Percentiles rank a stretch among this genome's conserved stretches.
These are phyloP conservation scores for Thunnus maccoyii DNA, from an alignment of 2,113 vertebrate genomes.

Conservation along the genomic window DNA sequence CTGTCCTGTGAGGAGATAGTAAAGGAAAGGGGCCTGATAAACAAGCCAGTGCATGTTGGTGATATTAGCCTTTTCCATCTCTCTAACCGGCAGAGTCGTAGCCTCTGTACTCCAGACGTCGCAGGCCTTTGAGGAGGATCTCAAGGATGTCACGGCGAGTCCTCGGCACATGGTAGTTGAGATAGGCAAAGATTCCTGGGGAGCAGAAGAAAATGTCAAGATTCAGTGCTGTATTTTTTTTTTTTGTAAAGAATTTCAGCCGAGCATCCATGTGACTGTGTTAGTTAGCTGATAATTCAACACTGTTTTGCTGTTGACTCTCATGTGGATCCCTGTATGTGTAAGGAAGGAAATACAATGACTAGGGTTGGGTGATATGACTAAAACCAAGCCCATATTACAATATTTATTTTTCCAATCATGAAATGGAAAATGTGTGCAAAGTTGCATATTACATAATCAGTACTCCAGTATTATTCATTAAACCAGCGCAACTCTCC, in stretches of 20 bases:
- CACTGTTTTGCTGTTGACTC: neutral
- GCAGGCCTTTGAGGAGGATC: constrained; percentile 96
- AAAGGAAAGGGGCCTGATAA: constrained; percentile 7
- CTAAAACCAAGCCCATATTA: neutral
- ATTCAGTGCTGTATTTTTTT: neutral
- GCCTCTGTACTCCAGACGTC: constrained; percentile 96
- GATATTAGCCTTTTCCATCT: constrained; percentile 10
- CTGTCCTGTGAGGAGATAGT: neutral
- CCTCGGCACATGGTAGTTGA: constrained; percentile 97
- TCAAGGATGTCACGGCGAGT: constrained; percentile 97
- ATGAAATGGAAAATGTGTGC: too few relatives aligned
- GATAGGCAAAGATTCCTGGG: constrained; percentile 97
- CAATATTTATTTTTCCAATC: neutral
- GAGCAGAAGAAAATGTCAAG: constrained; percentile 12
- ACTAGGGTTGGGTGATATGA: neutral
- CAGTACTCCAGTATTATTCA: too few relatives aligned
- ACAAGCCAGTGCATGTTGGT: constrained; percentile 7
- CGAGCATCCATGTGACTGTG: neutral
- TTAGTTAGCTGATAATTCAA: neutral
- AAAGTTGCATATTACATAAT: too few relatives aligned
- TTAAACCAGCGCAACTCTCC: too few relatives aligned
- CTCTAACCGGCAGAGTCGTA: constrained; percentile 96
- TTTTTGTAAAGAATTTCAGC: too few relatives aligned
- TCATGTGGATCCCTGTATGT: too few relatives aligned
- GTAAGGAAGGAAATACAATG: neutral